These are phyloP conservation scores for Sternotherus odoratus DNA, from an alignment of 2,797 vertebrate genomes.

Conservation along the genomic window DNA sequence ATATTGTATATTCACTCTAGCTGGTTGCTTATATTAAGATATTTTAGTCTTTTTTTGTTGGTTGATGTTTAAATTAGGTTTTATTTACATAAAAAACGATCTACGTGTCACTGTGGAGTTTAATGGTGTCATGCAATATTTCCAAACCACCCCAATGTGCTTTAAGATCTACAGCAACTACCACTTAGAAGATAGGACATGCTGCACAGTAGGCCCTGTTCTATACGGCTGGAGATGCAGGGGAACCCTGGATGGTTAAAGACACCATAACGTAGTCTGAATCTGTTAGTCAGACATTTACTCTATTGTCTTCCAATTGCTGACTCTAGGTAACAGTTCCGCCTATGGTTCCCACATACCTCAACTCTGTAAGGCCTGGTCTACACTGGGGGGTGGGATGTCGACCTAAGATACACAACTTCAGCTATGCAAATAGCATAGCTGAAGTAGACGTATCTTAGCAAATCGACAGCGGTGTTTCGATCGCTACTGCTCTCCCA, in stretches of 20 bases:
- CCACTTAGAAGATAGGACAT: neutral
- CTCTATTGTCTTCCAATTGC: neutral
- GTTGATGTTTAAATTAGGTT: neutral
- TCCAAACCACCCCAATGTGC: neutral
- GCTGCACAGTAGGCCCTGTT: neutral
- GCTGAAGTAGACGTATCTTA: too few species aligned
- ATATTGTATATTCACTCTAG: neutral
- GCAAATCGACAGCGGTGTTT: too few species aligned
- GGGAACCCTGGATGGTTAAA: neutral
- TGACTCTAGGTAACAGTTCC: neutral
- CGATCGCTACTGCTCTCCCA: too few species aligned
- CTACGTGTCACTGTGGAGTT: fast-evolving
- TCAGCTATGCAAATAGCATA: too few species aligned
- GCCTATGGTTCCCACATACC: neutral
- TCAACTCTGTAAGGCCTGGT: neutral
- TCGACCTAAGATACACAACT: too few species aligned
- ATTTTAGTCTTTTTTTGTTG: neutral
- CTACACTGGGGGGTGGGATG: too few species aligned
- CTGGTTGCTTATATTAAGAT: neutral
- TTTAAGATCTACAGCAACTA: neutral
- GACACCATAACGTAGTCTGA: neutral
- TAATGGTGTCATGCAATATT: fast-evolving
- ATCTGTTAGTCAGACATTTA: neutral
- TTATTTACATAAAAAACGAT: neutral
- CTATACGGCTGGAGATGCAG: neutral